These are phyloP conservation scores for Eurois occulta DNA, from an alignment of 2,888 invertebrate species.

Conservation along the genomic window DNA sequence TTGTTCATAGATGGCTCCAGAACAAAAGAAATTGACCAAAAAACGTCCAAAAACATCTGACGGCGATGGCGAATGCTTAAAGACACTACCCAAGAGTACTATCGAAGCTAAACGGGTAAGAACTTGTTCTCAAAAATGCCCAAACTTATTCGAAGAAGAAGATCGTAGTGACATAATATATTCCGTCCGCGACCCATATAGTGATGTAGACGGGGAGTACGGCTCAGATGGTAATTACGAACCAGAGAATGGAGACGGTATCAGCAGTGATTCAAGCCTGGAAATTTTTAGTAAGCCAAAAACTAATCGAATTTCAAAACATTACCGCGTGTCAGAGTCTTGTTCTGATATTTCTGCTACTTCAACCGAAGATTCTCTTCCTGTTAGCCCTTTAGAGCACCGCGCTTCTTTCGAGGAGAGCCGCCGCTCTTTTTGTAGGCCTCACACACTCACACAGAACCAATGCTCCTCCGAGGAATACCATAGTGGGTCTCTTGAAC, in stretches of 20 bases:
- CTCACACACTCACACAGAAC: conserved; percentile 12
- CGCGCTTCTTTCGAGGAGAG: conserved; percentile 12
- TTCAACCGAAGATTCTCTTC: neutral
- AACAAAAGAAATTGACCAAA: conserved; percentile 5
- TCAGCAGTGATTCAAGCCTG: conserved; percentile 19
- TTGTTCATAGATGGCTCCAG: conserved; percentile 14
- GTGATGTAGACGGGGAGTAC: conserved; percentile 20
- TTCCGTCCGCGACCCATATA: conserved; percentile 15
- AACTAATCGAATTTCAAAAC: conserved; percentile 9
- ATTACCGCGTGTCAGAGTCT: neutral
- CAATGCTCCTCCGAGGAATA: conserved; percentile 7
- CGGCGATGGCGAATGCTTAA: conserved; percentile 8
- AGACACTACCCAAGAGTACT: conserved; percentile 13
- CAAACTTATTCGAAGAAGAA: conserved; percentile 10
- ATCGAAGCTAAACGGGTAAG: conserved; percentile 12
- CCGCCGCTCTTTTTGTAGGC: conserved; percentile 18
- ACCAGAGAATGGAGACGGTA: conserved; percentile 17
- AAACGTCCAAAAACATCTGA: conserved; percentile 7
- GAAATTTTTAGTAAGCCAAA: conserved; percentile 16
- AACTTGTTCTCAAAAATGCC: conserved; percentile 20
- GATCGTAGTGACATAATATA: conserved; percentile 10
- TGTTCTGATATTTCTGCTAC: conserved; percentile 2
- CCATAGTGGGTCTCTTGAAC: neutral
- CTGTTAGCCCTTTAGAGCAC: conserved; percentile 8
- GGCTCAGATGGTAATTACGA: conserved; percentile 14